A percentile compares a stretch with the other conserved stretches of the same genome.
Evolutionary conservation across 2,888 invertebrate genomes (phyloP).

Genomic region (Brenthis ino): DNA sequence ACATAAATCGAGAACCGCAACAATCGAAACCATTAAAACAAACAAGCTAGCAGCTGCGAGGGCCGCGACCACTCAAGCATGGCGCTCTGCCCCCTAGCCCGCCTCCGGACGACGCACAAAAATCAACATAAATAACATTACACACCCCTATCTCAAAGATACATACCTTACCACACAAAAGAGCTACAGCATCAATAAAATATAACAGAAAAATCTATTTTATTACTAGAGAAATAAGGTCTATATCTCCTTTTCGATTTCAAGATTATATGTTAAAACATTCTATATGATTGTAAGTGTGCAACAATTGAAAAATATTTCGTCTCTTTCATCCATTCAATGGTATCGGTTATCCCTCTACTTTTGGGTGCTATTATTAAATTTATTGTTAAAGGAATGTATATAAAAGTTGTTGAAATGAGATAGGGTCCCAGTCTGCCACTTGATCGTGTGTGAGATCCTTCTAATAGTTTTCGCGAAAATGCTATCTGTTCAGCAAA

Average conservation of each 20-base stretch:
- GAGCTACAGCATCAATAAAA: conserved; percentile 41
- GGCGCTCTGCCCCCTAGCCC: conserved; percentile 72
- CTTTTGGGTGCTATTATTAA: conserved; percentile 75
- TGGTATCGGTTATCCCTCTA: conserved; percentile 70
- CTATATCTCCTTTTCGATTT: conserved; percentile 36
- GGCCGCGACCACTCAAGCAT: conserved; percentile 66
- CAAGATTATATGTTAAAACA: conserved; percentile 46
- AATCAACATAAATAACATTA: conserved; percentile 82
- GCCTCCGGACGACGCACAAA: conserved; percentile 74
- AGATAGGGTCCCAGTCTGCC: conserved; percentile 73
- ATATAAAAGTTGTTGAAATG: conserved; percentile 79
- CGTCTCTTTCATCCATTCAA: conserved; percentile 79
- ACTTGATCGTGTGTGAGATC: conserved; percentile 61
- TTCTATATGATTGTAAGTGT: conserved; percentile 58
- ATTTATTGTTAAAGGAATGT: conserved; percentile 80
- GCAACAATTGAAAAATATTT: conserved; percentile 82
- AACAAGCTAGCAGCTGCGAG: conserved; percentile 73
- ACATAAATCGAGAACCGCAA: conserved; percentile 62
- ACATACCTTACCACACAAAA: conserved; percentile 52
- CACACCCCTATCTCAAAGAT: conserved; percentile 81
- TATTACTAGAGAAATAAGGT: conserved; percentile 41
- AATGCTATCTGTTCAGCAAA: conserved; percentile 69
- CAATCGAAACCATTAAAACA: conserved; percentile 77
- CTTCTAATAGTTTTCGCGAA: conserved; percentile 47
- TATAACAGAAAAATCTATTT: conserved; percentile 40